These are phyloP conservation scores for Oophaga pumilio DNA, from an alignment of 2,113 vertebrate species.

Conservation along the genomic window DNA sequence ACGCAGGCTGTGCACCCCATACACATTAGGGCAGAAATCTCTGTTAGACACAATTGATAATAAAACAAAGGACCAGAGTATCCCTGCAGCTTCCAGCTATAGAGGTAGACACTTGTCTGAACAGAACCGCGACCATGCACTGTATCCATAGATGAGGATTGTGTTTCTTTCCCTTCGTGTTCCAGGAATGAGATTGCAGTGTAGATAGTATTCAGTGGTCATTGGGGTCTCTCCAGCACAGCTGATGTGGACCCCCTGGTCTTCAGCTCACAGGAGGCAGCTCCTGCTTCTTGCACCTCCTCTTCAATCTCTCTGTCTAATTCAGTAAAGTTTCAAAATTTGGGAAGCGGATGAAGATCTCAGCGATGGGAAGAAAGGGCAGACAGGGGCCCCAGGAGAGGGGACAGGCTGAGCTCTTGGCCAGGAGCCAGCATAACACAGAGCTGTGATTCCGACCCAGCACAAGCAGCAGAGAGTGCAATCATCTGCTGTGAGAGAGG, in stretches of 20 bases:
- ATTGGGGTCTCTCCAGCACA: neutral
- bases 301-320: constrained; percentile 17
- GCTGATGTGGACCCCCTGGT: neutral
- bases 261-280: constrained; percentile 1
- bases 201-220: neutral
- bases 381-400: neutral
- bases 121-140: too few species aligned
- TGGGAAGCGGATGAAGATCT: constrained; percentile 30
- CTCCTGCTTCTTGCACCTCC: constrained; percentile 7
- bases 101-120: neutral
- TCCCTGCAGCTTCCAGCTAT: neutral
- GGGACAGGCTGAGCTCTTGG: constrained; percentile 15
- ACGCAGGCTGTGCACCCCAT: neutral
- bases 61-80: constrained; percentile 24
- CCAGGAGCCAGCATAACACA: constrained; percentile 8
- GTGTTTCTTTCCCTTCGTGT: neutral
- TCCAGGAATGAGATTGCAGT: neutral
- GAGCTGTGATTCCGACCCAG: neutral
- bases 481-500: constrained; percentile 8
- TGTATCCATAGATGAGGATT: neutral
- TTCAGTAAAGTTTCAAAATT: constrained; percentile 51
- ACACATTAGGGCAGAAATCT: neutral
- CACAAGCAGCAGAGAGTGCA: neutral
- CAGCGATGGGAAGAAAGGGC: constrained; percentile 17
- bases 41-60: neutral